A percentile compares a stretch with the other conserved stretches of the same genome.
Evolutionary conservation across 2,797 vertebrate genomes (phyloP).

Genomic region (Ammospiza maritima): DNA sequence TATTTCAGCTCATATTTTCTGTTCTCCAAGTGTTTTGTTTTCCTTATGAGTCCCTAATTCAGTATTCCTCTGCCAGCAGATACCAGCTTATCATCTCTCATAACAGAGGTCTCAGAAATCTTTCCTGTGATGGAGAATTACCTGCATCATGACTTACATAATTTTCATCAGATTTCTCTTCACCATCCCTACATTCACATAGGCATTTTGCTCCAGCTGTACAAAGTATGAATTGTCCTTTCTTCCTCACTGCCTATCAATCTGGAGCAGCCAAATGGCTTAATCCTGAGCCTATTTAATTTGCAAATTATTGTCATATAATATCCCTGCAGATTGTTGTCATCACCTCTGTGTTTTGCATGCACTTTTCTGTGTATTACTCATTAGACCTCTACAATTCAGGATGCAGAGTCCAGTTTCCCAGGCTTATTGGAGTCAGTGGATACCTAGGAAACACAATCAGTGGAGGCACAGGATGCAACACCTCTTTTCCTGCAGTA

Average conservation of each 20-base stretch:
- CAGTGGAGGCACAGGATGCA: background rate
- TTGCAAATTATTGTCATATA: conserved; percentile 14
- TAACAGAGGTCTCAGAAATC: background rate
- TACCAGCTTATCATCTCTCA: background rate
- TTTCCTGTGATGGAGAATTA: background rate
- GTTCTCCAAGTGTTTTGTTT: background rate
- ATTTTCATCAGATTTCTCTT: background rate
- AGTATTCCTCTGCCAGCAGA: background rate
- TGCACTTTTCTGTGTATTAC: conserved; percentile 1
- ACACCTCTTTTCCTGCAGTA: background rate
- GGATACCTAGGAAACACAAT: background rate
- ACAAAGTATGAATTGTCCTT: background rate
- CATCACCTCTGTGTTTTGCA: conserved; percentile 8
- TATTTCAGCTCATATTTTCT: background rate
- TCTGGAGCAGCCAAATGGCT: background rate
- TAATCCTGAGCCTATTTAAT: background rate
- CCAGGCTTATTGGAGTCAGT: background rate
- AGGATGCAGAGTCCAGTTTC: background rate
- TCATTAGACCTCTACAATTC: background rate
- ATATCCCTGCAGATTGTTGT: background rate
- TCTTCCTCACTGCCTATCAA: background rate
- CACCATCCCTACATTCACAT: background rate
- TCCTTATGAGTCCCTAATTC: background rate
- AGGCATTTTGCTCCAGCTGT: background rate
- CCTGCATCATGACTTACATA: background rate